Evolutionary conservation across 2,113 vertebrate species (phyloP), one percentile per base, ranked within the genome.

Genomic region (Meleagris gallopavo): DNA sequence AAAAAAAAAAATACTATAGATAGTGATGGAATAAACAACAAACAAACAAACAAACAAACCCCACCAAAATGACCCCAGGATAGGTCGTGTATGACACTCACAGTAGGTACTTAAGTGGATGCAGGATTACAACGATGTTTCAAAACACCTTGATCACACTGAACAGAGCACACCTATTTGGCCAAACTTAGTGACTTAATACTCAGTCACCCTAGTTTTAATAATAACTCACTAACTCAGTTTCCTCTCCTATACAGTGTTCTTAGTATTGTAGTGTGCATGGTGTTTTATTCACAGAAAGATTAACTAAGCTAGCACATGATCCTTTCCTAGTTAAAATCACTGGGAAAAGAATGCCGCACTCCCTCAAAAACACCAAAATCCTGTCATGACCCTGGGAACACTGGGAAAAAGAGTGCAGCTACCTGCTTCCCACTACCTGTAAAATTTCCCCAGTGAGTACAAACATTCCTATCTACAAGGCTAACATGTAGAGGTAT

Each of bases 381-480:
- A 72, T 34, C 22, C 6, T 55, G 3, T 72, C 27, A 15, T 60
- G 84, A 48, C 4, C 13, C 13, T 62, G 60, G 22, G 13, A 89
- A 34, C 18, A 41, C 32, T 4, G 13, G 19, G 14, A 91, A 4
- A 2, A 0, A 64, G 36, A 65, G 58, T 72, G 19, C 52, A 87
- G 34, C 32, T 86, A 62, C 9, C 18, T 88, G 48, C 16, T 81
- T 96, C 46, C 34, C 27, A 50, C 36, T 88, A 78, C 54, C 54
- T 79, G 60, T 84, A 72, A 94, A 89, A 95, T 58, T 57, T 90
- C 71, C 4, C 8, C 66, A 54, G 45, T 92, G 34, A 83, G 83
- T 97, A 57, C 61, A 25, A 87, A 22, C 84, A 86, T 91, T 92
- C 46, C 81, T 95, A 32, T 92, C 79, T 85, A 73, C 97, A 96